Evolutionary conservation across 2,888 invertebrate species (phyloP).

Genomic region (Leptothorax acervorum): DNA sequence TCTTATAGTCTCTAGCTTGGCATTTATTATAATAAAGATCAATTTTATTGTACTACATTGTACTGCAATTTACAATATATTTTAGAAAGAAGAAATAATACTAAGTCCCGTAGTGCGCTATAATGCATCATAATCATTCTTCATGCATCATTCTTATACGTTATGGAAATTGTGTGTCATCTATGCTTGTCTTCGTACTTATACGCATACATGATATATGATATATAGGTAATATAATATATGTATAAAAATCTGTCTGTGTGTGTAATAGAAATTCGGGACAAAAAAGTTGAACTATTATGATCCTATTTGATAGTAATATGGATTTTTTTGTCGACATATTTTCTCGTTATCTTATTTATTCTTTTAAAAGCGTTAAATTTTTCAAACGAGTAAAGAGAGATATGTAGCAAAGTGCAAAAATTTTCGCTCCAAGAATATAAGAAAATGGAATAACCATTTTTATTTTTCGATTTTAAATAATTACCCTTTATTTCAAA

Average conservation of each 20-base stretch:
- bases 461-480: not conserved
- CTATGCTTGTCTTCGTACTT: not conserved
- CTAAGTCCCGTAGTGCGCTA: not conserved
- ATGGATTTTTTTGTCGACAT: not conserved
- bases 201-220: not conserved
- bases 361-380: no score
- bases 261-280: not conserved
- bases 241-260: not conserved
- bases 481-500: not conserved
- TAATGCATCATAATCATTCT: conserved; percentile 22
- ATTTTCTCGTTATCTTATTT: not conserved
- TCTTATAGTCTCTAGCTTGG: not conserved
- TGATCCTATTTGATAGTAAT: not conserved
- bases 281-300: no score
- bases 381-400: not conserved
- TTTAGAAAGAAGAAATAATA: not conserved
- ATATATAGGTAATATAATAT: not conserved
- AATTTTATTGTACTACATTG: not conserved
- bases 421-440: not conserved
- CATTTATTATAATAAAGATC: not conserved
- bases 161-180: conserved; percentile 27
- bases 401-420: not conserved
- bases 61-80: conserved; percentile 8
- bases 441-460: not conserved
- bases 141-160: conserved; percentile 6